These are phyloP conservation scores for Orius laevigatus DNA, from an alignment of 1,140 invertebrate genomes.

Conservation along the genomic window DNA sequence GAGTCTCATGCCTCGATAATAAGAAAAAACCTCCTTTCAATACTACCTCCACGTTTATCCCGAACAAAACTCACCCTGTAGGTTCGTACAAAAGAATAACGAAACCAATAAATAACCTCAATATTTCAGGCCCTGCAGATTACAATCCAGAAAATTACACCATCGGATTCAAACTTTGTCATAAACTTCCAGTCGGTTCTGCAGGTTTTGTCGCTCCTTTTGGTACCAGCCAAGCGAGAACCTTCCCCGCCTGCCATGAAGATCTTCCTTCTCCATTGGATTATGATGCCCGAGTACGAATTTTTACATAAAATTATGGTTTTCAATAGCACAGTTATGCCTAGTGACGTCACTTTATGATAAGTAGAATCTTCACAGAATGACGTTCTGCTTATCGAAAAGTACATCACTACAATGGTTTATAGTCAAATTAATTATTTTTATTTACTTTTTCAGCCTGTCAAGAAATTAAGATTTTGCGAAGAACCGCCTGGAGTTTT, in stretches of 20 bases:
- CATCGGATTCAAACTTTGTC: background rate
- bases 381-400: too few relatives aligned
- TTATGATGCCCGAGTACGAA: slow-evolving; percentile 2
- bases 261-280: background rate
- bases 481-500: too few relatives aligned
- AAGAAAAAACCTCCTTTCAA: slow-evolving; percentile 1
- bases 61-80: background rate
- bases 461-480: too few relatives aligned
- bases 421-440: too few relatives aligned
- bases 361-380: too few relatives aligned
- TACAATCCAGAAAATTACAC: slow-evolving; percentile 1
- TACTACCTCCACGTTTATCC: background rate
- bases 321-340: too few relatives aligned
- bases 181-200: slow-evolving; percentile 2
- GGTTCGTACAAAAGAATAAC: background rate
- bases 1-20: background rate
- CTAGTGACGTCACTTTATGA: too few relatives aligned
- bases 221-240: background rate
- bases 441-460: too few relatives aligned
- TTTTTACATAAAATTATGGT: too few relatives aligned
- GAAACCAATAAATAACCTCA: background rate
- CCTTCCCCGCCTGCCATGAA: too few relatives aligned
- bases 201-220: slow-evolving; percentile 5
- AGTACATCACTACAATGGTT: too few relatives aligned
- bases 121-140: slow-evolving; percentile 2